Evolutionary conservation across 1,140 invertebrate species (phyloP), one percentile per base, ranked within the genome.

Genomic region (Drosophila aff.): DNA sequence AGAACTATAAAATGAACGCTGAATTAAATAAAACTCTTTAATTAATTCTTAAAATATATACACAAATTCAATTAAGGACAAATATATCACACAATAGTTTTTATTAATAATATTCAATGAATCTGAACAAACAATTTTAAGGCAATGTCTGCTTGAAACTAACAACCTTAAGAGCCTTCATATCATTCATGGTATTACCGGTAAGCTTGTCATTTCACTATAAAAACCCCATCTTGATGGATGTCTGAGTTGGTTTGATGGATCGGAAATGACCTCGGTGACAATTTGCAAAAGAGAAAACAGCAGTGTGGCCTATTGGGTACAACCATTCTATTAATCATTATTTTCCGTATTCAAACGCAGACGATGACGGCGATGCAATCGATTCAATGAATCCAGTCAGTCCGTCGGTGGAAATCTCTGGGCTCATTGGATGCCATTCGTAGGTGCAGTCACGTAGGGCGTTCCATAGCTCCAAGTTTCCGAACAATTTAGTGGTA

Each of bases 381-480:
- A 31, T 31, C 31, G 55, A 26, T 49, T 77, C 50, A 46, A 60
- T 72, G 63, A 69, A 61, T 75, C 43, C 38, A 38, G 36, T 49
- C 28, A 16, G 40, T 18, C 23, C 21, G 65, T 33, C 21, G 57
- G 26, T 50, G 65, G 18, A 68, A 67, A 67, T 44, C 58, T 52
- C 26, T 44, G 16, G 59, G 58, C 78, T 85, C 79, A 90, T 90
- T 90, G 79, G 43, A 16, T 67, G 79, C 59, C 65, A 91, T 90
- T 90, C 76, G 86, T 90, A 90, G 52, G 85, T 74, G 47, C 57
- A 79, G 85, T 89, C 85, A 89, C 85, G 85, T 89, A 89, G 62
- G 63, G 81, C 66, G 60, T 49, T 50, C 67, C 52, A 67, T 68
- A 60, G 64, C 33, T 23, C 52, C 52, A 16, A 64, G 80, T 81